Conservation (phyloP, 1,140 invertebrate species). For the Sycophila sp. region DNA sequence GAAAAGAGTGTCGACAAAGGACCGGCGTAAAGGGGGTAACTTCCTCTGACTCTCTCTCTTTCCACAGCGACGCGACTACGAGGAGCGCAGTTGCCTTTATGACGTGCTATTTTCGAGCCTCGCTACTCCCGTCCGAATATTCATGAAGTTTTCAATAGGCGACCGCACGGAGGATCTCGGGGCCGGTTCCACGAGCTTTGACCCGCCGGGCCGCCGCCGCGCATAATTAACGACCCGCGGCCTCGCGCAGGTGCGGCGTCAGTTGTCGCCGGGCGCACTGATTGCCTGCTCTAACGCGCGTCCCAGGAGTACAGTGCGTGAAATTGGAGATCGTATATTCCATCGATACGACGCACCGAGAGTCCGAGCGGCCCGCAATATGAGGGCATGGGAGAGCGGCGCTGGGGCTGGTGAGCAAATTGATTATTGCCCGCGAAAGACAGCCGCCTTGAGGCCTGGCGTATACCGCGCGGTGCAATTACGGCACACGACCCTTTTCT, state of each 20-base stretch:
- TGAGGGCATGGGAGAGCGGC: background rate
- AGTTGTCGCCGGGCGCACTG: background rate
- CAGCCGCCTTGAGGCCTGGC: too few species aligned
- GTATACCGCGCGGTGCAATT: too few species aligned
- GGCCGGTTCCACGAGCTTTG: slow-evolving; percentile 5
- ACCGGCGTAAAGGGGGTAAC: background rate
- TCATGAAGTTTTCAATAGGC: slow-evolving; percentile 34
- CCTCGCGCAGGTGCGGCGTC: slow-evolving; percentile 14
- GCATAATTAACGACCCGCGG: slow-evolving; percentile 27
- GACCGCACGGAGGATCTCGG: background rate
- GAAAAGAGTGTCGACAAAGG: slow-evolving; percentile 12
- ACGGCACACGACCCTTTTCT: too few species aligned
- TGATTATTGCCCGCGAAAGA: slow-evolving; percentile 8
- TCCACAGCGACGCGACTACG: background rate
- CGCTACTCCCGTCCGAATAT: slow-evolving; percentile 10
- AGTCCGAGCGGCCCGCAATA: background rate
- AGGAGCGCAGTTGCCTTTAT: slow-evolving; percentile 8
- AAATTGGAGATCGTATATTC: slow-evolving; percentile 26
- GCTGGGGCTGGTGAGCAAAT: background rate
- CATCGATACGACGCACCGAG: background rate
- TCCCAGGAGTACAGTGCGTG: background rate
- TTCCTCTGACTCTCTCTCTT: background rate
- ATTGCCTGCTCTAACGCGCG: background rate
- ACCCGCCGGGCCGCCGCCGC: background rate
- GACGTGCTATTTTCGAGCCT: slow-evolving; percentile 8